These are phyloP conservation scores for Eunapius fragilis DNA, from an alignment of 37 sponge, comb jelly and placozoan species.

Conservation along the genomic window DNA sequence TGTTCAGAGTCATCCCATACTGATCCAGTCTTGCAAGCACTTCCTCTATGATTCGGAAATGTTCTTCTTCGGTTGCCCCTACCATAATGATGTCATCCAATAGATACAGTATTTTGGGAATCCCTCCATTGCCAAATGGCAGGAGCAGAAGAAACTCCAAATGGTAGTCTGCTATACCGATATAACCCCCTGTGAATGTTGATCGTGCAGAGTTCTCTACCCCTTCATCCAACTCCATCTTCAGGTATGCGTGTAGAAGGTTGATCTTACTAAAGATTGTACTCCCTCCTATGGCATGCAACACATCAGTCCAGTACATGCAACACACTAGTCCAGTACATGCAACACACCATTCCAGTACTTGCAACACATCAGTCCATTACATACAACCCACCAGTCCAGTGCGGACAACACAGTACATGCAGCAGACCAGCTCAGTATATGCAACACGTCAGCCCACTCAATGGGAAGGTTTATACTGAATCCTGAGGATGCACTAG, in stretches of 20 bases:
- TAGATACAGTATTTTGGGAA: conserved; percentile 5
- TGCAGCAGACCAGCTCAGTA: no score
- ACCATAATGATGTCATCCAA: conserved; percentile 36
- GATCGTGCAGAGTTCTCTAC: conserved; percentile 20
- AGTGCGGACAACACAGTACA: no score
- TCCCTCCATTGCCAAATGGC: conserved; percentile 24
- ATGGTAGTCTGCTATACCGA: conserved; percentile 25
- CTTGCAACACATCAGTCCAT: no score
- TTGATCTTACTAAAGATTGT: conserved; percentile 57
- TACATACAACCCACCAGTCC: no score
- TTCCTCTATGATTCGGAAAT: conserved; percentile 2
- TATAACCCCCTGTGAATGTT: conserved; percentile 67
- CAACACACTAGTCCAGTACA: no score
- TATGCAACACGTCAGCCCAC: no score
- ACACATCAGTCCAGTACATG: no score
- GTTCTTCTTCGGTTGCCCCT: conserved; percentile 4
- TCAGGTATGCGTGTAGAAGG: conserved; percentile 48
- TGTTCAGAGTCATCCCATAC: no score
- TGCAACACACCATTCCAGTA: no score
- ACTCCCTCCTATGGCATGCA: conserved; percentile 42
- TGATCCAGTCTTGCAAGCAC: background rate
- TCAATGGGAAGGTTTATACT: no score
- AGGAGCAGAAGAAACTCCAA: conserved; percentile 47
- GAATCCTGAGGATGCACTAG: no score
- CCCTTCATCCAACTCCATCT: conserved; percentile 39